Conservation (phyloP, 2,888 invertebrate genomes). For the Hemistola chrysoprasaria region DNA sequence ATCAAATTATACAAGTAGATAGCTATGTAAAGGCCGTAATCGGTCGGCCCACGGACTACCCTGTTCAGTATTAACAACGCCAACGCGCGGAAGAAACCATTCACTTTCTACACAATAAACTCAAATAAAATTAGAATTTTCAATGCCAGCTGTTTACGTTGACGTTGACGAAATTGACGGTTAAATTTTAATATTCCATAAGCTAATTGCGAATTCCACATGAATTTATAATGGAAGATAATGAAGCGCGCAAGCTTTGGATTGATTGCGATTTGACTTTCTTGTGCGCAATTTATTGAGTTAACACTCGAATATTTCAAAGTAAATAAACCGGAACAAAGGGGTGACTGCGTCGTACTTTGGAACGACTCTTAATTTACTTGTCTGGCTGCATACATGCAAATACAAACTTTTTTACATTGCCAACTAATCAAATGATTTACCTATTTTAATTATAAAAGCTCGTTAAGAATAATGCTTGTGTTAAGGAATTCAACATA, state of each 20-base stretch:
- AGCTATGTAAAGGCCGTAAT: no score
- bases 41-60: constrained; percentile 54
- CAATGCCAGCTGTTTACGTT: constrained; percentile 66
- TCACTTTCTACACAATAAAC: constrained; percentile 56
- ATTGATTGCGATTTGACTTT: constrained; percentile 79
- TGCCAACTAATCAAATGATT: no score
- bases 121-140: constrained; percentile 70
- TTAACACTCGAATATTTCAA: constrained; percentile 70
- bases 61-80: constrained; percentile 71
- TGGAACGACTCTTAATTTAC: constrained; percentile 37
- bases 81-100: constrained; percentile 67
- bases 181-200: constrained; percentile 73
- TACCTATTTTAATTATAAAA: no score
- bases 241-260: constrained; percentile 58
- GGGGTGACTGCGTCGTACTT: constrained; percentile 39
- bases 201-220: constrained; percentile 70
- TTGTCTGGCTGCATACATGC: constrained; percentile 43
- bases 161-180: constrained; percentile 66
- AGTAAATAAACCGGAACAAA: constrained; percentile 62
- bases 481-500: no score
- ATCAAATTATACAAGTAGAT: constrained; percentile 76
- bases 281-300: constrained; percentile 71
- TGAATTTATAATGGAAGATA: constrained; percentile 77
- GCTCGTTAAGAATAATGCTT: no score
- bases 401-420: no score